Conservation (phyloP, 2,888 invertebrate genomes). For the Drosophila bunnanda region DNA sequence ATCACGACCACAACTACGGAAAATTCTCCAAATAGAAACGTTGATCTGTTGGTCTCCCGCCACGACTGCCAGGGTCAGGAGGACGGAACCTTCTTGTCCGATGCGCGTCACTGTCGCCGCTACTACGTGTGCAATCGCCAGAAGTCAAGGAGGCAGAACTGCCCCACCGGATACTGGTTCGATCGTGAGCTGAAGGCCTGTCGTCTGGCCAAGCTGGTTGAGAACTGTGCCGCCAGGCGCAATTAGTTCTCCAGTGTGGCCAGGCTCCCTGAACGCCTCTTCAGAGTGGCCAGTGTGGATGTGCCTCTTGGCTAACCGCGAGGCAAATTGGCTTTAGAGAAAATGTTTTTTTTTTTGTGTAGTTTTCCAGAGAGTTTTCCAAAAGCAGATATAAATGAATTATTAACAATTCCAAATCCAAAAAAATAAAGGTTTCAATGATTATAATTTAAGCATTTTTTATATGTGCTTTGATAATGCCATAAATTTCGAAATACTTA, state of each 20-base stretch:
- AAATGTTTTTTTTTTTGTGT: conserved; percentile 7
- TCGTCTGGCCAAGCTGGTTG: conserved; percentile 38
- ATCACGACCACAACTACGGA: background rate
- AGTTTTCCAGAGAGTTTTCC: conserved; percentile 26
- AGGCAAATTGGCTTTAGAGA: conserved; percentile 6
- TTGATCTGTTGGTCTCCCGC: conserved; percentile 10
- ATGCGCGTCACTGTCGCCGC: conserved; percentile 52
- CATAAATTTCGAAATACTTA: background rate
- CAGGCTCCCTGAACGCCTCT: background rate
- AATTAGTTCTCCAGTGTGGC: conserved; percentile 21
- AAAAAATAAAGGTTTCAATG: conserved; percentile 24
- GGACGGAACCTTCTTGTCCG: conserved; percentile 52
- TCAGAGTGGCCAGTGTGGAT: background rate
- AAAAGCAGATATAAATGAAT: conserved; percentile 8
- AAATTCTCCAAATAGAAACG: no score
- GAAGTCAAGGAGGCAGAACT: conserved; percentile 30
- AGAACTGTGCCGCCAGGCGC: conserved; percentile 49
- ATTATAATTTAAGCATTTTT: conserved; percentile 17
- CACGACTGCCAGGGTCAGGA: conserved; percentile 36
- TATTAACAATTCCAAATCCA: conserved; percentile 17
- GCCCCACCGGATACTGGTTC: conserved; percentile 55
- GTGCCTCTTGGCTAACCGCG: background rate
- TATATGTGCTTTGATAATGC: background rate
- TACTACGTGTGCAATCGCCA: conserved; percentile 50
- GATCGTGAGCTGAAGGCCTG: conserved; percentile 46